These are phyloP conservation scores for Galeopterus variegatus DNA, from an alignment of 2,113 vertebrate genomes.

Conservation along the genomic window DNA sequence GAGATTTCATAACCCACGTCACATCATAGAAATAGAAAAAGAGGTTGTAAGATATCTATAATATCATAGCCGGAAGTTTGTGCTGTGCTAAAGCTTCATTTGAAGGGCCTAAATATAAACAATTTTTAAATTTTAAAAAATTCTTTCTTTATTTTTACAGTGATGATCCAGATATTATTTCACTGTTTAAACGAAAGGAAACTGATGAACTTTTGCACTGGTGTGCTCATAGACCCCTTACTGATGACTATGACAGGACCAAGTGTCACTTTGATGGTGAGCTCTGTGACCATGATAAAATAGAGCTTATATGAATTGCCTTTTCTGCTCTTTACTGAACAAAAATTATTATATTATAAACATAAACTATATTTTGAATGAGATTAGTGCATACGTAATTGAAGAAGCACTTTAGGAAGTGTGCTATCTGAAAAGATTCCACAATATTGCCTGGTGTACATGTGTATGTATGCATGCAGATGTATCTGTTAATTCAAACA, in stretches of 20 bases:
- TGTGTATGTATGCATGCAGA: not conserved
- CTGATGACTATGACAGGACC: conserved; percentile 78
- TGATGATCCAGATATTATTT: conserved; percentile 59
- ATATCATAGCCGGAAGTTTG: not conserved
- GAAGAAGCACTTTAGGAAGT: not conserved
- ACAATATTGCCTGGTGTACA: not conserved
- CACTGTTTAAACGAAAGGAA: conserved; percentile 30
- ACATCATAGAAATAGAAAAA: not conserved
- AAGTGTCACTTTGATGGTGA: not conserved
- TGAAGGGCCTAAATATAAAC: not conserved
- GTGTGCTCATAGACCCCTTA: conserved; percentile 65
- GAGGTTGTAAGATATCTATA: not conserved
- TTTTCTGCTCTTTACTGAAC: not conserved
- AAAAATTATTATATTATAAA: not conserved
- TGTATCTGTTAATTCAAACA: not conserved
- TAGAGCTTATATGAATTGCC: not conserved
- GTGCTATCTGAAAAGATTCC: not conserved
- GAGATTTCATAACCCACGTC: not conserved
- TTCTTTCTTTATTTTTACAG: conserved; percentile 29
- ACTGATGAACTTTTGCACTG: conserved; percentile 75
- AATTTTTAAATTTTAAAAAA: not conserved
- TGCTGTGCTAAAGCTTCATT: too few relatives aligned
- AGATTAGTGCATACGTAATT: not conserved
- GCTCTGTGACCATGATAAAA: not conserved
- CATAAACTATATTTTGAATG: not conserved